These are phyloP conservation scores for Saccostrea cuccullata DNA, from an alignment of 1,140 invertebrate genomes.

Conservation along the genomic window DNA sequence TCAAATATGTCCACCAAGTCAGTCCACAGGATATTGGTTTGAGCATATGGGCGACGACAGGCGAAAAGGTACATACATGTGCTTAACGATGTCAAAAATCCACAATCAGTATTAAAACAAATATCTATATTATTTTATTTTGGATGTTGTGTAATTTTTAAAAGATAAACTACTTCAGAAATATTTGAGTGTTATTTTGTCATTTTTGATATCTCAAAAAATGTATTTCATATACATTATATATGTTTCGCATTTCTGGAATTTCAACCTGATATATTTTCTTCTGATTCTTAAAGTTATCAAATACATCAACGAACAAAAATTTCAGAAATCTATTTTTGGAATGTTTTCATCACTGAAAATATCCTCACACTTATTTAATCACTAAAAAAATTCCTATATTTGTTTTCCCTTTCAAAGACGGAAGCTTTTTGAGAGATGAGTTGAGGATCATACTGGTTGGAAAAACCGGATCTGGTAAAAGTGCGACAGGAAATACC, in stretches of 20 bases:
- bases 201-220: too few relatives aligned
- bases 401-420: neutral
- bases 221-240: too few relatives aligned
- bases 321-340: too few relatives aligned
- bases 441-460: constrained; percentile 7
- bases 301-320: neutral
- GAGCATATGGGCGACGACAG: neutral
- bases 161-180: too few relatives aligned
- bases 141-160: too few relatives aligned
- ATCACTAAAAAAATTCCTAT: neutral
- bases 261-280: too few relatives aligned
- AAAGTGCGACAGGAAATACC: constrained; percentile 41
- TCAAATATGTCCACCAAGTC: neutral
- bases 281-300: neutral
- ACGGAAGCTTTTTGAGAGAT: neutral
- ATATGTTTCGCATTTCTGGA: too few relatives aligned
- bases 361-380: neutral
- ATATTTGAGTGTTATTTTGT: too few relatives aligned
- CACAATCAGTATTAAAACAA: too few relatives aligned
- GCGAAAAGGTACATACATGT: neutral
- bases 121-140: too few relatives aligned
- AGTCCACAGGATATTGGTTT: too few relatives aligned
- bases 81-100: neutral
- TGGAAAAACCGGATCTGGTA: constrained; percentile 25
- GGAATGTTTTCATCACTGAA: too few relatives aligned